phyloP scores from a whole-genome alignment of 2,888 invertebrate genomes.

The Lithophane leautieri region DNA sequence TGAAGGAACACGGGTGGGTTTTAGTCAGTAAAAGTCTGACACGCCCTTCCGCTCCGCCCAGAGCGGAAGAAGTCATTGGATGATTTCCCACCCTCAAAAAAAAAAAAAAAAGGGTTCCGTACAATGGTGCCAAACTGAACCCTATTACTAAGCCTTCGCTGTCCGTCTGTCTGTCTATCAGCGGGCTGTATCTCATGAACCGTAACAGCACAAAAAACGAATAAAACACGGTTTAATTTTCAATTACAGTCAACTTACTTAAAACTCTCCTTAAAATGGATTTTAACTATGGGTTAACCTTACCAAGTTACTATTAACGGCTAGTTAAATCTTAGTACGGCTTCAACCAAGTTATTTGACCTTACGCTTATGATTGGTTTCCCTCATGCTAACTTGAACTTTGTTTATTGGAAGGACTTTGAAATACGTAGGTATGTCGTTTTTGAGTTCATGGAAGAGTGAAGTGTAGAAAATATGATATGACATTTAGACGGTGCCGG shows the following conservation, averaged over 20 bases:
- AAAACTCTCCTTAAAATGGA: not conserved
- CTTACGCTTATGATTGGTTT: constrained; percentile 12
- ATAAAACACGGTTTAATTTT: not conserved
- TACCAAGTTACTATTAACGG: not conserved
- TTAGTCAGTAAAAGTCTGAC: too few relatives aligned
- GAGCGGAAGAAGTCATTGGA: too few relatives aligned
- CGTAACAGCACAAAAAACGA: not conserved
- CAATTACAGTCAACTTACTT: not conserved
- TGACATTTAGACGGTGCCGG: too few relatives aligned
- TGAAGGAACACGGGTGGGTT: too few relatives aligned
- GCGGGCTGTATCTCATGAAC: too few relatives aligned
- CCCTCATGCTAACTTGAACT: constrained; percentile 1
- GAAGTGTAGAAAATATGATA: too few relatives aligned
- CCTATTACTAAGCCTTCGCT: too few relatives aligned
- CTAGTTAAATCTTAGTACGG: constrained; percentile 4
- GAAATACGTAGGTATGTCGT: not conserved
- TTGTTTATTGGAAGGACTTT: not conserved
- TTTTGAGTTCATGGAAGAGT: not conserved
- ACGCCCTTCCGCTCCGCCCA: too few relatives aligned
- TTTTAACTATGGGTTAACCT: not conserved
- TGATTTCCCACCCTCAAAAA: too few relatives aligned
- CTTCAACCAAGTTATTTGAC: constrained; percentile 11
- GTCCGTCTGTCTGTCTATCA: too few relatives aligned
- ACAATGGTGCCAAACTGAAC: too few relatives aligned
- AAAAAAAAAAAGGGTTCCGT: too few relatives aligned